These are phyloP conservation scores for Trachymyrmex septentrionalis DNA, from an alignment of 1,140 invertebrate genomes.

Conservation along the genomic window DNA sequence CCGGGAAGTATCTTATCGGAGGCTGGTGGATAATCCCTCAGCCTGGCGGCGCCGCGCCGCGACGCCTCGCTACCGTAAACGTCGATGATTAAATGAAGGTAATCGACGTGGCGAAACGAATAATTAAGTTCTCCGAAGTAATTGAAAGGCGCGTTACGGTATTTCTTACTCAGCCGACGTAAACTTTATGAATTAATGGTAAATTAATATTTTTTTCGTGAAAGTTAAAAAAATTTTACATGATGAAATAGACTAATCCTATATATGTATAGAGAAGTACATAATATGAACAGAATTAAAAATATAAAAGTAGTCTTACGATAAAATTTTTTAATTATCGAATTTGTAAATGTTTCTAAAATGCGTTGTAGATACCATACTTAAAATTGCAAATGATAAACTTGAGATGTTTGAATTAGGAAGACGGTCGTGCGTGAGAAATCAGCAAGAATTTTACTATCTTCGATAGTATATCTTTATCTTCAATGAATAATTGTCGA, in stretches of 20 bases:
- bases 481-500: conserved; percentile 24
- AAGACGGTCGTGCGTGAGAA: not conserved
- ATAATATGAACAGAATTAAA: not conserved
- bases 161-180: not conserved
- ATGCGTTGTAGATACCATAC: not conserved
- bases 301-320: not conserved
- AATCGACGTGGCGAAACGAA: conserved; percentile 43
- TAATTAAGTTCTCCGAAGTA: conserved; percentile 52
- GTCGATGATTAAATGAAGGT: conserved; percentile 44
- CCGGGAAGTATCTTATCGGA: conserved; percentile 60
- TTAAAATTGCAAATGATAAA: conserved; percentile 12
- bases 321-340: not conserved
- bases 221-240: not conserved
- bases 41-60: conserved; percentile 14
- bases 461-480: conserved; percentile 25
- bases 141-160: conserved; percentile 44
- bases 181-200: conserved; percentile 15
- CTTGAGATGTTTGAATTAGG: not conserved
- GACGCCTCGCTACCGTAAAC: conserved; percentile 17
- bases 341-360: not conserved
- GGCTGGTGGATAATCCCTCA: conserved; percentile 48
- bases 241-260: not conserved
- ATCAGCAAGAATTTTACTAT: conserved; percentile 26
- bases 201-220: conserved; percentile 9
- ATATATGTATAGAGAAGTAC: not conserved